A percentile compares a stretch with the other conserved stretches of the same genome.
Conservation (phyloP, 2,797 vertebrate genomes). For the Garrulus glandarius region DNA sequence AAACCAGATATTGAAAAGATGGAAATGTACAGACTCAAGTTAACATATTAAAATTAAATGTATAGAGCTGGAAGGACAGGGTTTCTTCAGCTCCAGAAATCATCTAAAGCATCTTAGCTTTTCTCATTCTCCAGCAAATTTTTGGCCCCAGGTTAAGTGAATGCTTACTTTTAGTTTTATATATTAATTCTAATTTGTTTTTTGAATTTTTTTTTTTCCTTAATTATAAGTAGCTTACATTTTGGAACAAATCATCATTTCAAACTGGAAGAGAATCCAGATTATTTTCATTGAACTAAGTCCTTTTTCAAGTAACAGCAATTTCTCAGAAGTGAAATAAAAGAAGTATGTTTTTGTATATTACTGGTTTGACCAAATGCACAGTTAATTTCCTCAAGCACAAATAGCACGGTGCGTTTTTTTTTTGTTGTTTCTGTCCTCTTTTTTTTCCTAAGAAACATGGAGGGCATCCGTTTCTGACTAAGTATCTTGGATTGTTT, state of each 20-base stretch:
- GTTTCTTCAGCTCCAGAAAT: not conserved
- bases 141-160: not conserved
- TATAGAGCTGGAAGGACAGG: not conserved
- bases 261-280: not conserved
- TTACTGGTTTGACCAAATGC: not conserved
- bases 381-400: not conserved
- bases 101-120: not conserved
- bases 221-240: not conserved
- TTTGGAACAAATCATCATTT: not conserved
- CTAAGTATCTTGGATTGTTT: not conserved
- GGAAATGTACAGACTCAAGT: not conserved
- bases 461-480: not conserved
- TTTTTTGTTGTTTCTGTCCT: not conserved
- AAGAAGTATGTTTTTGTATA: not conserved
- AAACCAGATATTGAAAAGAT: not conserved
- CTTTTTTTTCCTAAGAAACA: not conserved
- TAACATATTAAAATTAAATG: not conserved
- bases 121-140: not conserved
- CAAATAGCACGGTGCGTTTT: accelerated
- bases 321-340: not conserved
- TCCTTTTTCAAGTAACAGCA: not conserved
- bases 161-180: not conserved
- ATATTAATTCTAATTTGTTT: not conserved
- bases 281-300: not conserved
- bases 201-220: no score